phyloP scores from a whole-genome alignment of 2,113 vertebrate genomes.

The Oncorhynchus masou region DNA sequence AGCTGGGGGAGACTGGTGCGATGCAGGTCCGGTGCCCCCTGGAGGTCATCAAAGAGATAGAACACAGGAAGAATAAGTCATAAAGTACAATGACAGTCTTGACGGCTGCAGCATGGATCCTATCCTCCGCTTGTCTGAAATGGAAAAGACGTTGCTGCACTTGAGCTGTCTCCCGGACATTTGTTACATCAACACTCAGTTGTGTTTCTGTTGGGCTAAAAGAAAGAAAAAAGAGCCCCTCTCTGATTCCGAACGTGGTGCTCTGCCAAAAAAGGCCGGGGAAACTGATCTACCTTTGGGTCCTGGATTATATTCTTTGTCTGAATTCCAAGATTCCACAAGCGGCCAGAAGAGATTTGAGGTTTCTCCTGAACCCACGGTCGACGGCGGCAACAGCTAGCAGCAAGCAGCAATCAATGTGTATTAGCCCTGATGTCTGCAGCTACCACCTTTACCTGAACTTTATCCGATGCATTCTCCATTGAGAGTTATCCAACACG shows the following conservation, averaged over 20 bases:
- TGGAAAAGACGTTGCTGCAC: conserved; percentile 26
- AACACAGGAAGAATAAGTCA: too few relatives aligned
- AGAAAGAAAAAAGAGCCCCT: not conserved
- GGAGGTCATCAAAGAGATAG: too few relatives aligned
- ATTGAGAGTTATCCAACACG: not conserved
- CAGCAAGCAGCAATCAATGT: too few relatives aligned
- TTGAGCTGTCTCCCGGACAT: conserved; percentile 38
- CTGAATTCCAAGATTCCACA: conserved; percentile 33
- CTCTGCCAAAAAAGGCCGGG: conserved; percentile 34
- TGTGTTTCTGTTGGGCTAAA: conserved; percentile 13
- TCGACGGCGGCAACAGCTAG: too few relatives aligned
- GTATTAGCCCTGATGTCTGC: too few relatives aligned
- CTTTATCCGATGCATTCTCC: not conserved
- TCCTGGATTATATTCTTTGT: conserved; percentile 44
- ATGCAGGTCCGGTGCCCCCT: too few relatives aligned
- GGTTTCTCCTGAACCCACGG: not conserved
- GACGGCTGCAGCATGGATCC: conserved; percentile 13
- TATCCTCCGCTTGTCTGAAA: conserved; percentile 22
- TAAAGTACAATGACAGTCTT: not conserved
- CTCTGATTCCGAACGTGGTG: not conserved
- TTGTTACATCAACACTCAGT: conserved; percentile 22
- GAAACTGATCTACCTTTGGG: conserved; percentile 35
- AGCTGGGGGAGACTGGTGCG: too few relatives aligned
- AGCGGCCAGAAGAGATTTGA: conserved; percentile 25
- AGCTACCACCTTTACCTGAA: too few relatives aligned